Base-by-base conservation (phyloP, 2,888 invertebrate species). In the Andrena trimmerana region DNA sequence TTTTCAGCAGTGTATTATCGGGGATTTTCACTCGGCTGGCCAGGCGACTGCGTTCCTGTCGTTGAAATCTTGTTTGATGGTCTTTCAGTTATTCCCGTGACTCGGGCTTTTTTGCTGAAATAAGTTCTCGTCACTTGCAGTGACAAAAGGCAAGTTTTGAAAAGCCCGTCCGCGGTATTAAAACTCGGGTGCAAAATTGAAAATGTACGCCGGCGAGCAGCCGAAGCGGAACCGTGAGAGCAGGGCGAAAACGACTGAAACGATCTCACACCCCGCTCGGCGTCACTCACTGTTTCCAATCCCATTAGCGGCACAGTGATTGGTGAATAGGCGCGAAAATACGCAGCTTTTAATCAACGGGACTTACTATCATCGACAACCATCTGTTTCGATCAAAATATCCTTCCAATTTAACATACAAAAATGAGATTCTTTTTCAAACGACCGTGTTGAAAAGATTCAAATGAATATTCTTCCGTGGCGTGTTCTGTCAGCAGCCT, bases 291-390 rank as follows among this genome's bases (percentile, higher is more conserved):
- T 86, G 84, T 81, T 85, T 85, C 88, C 90, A 90, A 90, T 90
- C 88, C 90, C 89, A 90, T 90, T 90, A 91, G 86, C 89, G 82
- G 81, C 80, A 84, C 85, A 83, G 84, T 84, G 87, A 82, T 88
- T 90, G 81, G 87, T 85, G 81, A 87, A 84, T 85, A 81, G 80
- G 82, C 84, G 87, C 85, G 72, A 88, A 87, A 90, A 89, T 87
- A 86, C 83, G 81, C 78, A 86, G 89, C 87, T 90, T 87, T 90
- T 89, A 90, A 89, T 90, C 90, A 90, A 85, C 89, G 81, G 68
- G 84, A 65, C 86, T 88, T 84, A 87, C 89, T 90, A 90, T 89
- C 86, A 86, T 85, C 86, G 83, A 83, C 80, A 75, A 68, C 76
- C 81, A 81, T 77, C 81, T 83, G 86, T 70, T 88, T 86, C 83